Evolutionary conservation across 2,888 invertebrate species (phyloP), one percentile per base, ranked within the genome.

Genomic region (Neria commutata): DNA sequence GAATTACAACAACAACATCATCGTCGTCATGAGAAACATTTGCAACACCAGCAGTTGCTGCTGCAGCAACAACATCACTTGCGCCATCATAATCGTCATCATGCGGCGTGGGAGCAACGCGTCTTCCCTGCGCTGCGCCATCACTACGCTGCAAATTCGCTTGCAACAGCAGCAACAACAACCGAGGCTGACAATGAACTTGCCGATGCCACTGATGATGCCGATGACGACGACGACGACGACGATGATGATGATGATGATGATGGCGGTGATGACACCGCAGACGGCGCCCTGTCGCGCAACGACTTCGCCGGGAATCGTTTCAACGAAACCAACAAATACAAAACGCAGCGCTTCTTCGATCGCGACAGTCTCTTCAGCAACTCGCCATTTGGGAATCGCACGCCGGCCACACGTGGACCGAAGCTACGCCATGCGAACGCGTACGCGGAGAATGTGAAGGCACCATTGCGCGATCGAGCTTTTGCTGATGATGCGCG

Each of bases 51-150:
- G 3, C 46, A 63, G 53, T 63, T 65, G 46, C 63, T 57, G 37
- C 52, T 24, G 19, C 58, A 40, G 33, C 67, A 65, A 34, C 74
- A 74, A 50, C 79, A 78, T 67, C 79, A 79, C 60, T 67, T 80
- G 67, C 73, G 79, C 23, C 79, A 79, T 63, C 75, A 78, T 58
- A 78, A 78, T 66, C 74, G 75, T 1, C 77, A 78, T 61, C 80
- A 79, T 66, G 67, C 68, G 42, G 70, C 71, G 63, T 75, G 76
- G 75, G 72, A 76, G 70, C 74, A 75, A 64, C 68, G 75, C 17
- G 75, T 76, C 0, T 72, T 74, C 60, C 76, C 77, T 47, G 65
- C 70, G n/a, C 49, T 73, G 62, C 64, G 60, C 34, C n/a, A n/a
- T n/a, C n/a, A n/a, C n/a, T n/a, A n/a, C n/a, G n/a, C 47, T 21